phyloP scores from a whole-genome alignment of 2,113 vertebrate species.

The Choloepus hoffmanni region DNA sequence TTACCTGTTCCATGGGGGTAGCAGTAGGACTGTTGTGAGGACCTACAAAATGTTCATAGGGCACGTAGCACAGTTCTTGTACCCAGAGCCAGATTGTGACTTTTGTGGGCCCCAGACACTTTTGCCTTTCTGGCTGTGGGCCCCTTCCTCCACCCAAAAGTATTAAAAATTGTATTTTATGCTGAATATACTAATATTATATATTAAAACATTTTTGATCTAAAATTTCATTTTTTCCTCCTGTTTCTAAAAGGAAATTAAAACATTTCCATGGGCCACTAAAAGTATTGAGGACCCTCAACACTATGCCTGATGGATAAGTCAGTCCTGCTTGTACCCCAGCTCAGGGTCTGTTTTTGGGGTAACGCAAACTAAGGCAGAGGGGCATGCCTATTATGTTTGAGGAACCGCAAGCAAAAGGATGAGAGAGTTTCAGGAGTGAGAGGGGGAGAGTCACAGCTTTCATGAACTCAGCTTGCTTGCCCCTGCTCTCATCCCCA shows the following conservation, averaged over 20 bases:
- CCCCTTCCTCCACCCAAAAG: background rate
- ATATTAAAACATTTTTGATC: background rate
- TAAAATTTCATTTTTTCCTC: background rate
- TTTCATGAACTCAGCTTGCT: background rate
- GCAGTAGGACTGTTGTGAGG: accelerated
- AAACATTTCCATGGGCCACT: background rate
- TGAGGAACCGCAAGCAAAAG: background rate
- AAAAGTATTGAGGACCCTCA: background rate
- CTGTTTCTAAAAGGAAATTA: slow-evolving; percentile 34
- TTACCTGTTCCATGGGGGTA: background rate
- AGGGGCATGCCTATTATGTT: background rate
- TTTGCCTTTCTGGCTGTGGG: background rate
- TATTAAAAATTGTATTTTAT: background rate
- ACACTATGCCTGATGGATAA: background rate
- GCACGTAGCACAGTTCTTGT: background rate
- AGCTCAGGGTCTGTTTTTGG: background rate
- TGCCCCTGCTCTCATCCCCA: accelerated
- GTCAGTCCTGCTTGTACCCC: background rate
- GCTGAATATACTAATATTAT: background rate
- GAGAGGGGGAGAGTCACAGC: background rate
- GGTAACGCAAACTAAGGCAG: background rate
- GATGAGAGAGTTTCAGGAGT: background rate
- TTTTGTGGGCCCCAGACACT: background rate
- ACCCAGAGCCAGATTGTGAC: accelerated
- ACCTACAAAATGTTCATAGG: accelerated